These are phyloP conservation scores for Eupeodes luniger DNA, from an alignment of 2,888 invertebrate genomes.

Conservation along the genomic window DNA sequence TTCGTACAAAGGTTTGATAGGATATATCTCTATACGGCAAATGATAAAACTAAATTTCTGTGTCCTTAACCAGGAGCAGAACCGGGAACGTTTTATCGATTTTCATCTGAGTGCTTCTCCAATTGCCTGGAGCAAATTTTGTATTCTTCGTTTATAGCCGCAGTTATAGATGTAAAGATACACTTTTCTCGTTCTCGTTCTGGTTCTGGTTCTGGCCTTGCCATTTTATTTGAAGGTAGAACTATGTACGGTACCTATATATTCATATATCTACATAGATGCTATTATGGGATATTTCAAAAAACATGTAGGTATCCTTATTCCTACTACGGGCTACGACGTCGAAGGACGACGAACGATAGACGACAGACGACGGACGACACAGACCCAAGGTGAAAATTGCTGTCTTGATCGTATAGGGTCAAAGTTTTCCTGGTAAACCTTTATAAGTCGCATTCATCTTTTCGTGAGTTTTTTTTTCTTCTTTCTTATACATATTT, in stretches of 20 bases:
- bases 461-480: slow-evolving; percentile 56
- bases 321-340: neutral
- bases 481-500: slow-evolving; percentile 72
- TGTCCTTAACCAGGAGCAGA: slow-evolving; percentile 53
- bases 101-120: slow-evolving; percentile 73
- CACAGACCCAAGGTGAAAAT: slow-evolving; percentile 69
- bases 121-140: slow-evolving; percentile 70
- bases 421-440: slow-evolving; percentile 66
- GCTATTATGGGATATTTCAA: slow-evolving; percentile 22
- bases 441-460: slow-evolving; percentile 69
- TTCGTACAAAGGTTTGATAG: no score
- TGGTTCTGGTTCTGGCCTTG: slow-evolving; percentile 37
- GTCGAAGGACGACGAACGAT: no score
- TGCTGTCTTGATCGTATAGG: slow-evolving; percentile 68
- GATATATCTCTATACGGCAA: slow-evolving; percentile 6
- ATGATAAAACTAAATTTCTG: slow-evolving; percentile 71
- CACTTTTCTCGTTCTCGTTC: neutral
- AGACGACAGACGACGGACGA: neutral
- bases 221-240: slow-evolving; percentile 1
- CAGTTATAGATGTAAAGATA: slow-evolving; percentile 35
- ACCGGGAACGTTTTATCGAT: slow-evolving; percentile 69
- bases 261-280: neutral
- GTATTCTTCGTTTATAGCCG: slow-evolving; percentile 34
- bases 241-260: neutral
- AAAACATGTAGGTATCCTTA: slow-evolving; percentile 31